Conservation (phyloP, 2,113 vertebrate genomes). For the Bubo blakistoni region DNA sequence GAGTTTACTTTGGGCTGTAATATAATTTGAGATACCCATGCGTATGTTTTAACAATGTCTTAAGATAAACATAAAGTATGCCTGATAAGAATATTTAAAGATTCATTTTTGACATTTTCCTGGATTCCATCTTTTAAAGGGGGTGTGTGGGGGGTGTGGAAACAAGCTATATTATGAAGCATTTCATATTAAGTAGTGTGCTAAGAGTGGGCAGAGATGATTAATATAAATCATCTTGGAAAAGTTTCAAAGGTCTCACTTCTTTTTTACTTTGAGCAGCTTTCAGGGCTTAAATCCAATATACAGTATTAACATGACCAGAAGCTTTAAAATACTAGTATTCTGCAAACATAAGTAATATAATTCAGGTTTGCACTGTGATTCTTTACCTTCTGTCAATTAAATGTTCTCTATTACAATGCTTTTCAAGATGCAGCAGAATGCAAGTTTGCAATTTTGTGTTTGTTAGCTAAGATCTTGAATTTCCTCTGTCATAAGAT, state of each 20-base stretch:
- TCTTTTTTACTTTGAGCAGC: background rate
- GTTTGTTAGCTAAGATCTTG: background rate
- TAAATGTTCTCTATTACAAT: background rate
- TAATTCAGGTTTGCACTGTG: background rate
- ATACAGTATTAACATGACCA: background rate
- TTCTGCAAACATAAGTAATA: background rate
- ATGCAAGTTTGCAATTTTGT: background rate
- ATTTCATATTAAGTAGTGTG: background rate
- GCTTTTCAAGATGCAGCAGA: background rate
- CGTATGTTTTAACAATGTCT: background rate
- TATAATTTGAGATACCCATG: background rate
- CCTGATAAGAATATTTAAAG: background rate
- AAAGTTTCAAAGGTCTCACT: background rate
- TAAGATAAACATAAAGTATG: conserved; percentile 17
- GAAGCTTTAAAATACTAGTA: background rate
- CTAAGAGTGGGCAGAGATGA: background rate
- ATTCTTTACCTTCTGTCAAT: background rate
- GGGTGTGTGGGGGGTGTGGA: too few relatives aligned
- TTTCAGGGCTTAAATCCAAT: background rate
- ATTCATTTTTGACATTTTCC: background rate
- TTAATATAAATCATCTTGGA: background rate
- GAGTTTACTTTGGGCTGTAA: conserved; percentile 15
- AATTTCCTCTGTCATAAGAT: background rate
- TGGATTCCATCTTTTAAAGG: background rate
- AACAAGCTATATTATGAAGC: background rate